These are phyloP conservation scores for Sitodiplosis mosellana DNA, from an alignment of 1,140 invertebrate genomes.

Conservation along the genomic window DNA sequence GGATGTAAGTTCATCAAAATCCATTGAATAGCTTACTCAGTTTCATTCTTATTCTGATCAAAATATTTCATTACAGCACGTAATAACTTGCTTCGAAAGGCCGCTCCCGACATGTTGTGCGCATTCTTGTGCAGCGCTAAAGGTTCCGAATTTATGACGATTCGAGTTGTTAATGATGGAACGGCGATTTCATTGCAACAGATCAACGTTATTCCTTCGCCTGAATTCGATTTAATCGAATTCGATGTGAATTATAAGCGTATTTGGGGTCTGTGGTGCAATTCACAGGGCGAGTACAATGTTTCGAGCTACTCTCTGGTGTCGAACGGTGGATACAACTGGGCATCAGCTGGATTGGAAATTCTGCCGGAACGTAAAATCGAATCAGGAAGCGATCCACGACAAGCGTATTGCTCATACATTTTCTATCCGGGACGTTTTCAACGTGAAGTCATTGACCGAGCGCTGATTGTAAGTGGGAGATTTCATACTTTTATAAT, in stretches of 20 bases:
- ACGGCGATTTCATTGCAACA: conserved; percentile 18
- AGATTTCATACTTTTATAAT: too few relatives aligned
- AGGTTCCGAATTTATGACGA: conserved; percentile 14
- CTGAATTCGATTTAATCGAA: conserved; percentile 48
- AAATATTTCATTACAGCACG: conserved; percentile 28
- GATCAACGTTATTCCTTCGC: conserved; percentile 12
- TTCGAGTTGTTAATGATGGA: conserved; percentile 17
- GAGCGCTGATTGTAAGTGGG: conserved; percentile 54
- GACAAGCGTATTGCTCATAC: conserved; percentile 57
- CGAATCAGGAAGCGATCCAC: conserved; percentile 39
- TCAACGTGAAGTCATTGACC: conserved; percentile 53
- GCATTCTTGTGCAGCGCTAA: conserved; percentile 16
- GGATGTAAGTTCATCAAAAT: conserved; percentile 26
- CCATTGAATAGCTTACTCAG: too few relatives aligned
- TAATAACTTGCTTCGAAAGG: conserved; percentile 43
- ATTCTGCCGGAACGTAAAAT: conserved; percentile 31
- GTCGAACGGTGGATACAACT: conserved; percentile 20
- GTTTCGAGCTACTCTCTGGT: conserved; percentile 18
- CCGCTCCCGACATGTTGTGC: conserved; percentile 16
- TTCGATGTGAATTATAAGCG: conserved; percentile 39
- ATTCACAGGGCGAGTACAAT: conserved; percentile 27
- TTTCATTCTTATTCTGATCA: background rate
- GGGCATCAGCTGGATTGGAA: conserved; percentile 43
- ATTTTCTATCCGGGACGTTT: conserved; percentile 71
- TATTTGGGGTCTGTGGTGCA: conserved; percentile 55